Base-by-base conservation (phyloP, 2,113 vertebrate species). In the Chloropsis hardwickii region DNA sequence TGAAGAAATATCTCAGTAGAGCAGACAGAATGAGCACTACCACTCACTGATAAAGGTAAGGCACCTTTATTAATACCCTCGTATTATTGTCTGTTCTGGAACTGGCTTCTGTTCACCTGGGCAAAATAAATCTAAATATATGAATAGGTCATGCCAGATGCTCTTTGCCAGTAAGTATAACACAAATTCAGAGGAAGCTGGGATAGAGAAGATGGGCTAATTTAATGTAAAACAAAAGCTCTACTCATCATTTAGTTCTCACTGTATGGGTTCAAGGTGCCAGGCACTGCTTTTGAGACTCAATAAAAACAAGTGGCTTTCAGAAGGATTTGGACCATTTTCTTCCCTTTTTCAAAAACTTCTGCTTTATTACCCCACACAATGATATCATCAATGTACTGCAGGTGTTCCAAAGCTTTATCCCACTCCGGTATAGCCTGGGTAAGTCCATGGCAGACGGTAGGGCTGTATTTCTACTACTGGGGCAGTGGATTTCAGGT, bases 101-200 rank as follows among this genome's bases (percentile, higher is more conserved):
- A 78, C 47, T 37, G n/a, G 19, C 65, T 88, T 74, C 60, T 82
- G 25, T 69, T 84, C 53, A 91, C 44, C 37, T 53, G 22, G 33
- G 37, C 60, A 88, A 94, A 87, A 79, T 23, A 73, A 84, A 91
- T 81, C 42, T 78, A 58, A 83, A 62, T 64, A 31, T 45, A 65
- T 39, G 17, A 87, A 95, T 10, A 53, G 22, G 33, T 42, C 37
- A 51, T 53, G 40, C 16, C 71, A 87, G 60, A 88, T 71, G 60
- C 33, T 80, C 60, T 40, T 83, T 83, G 65, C 31, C 42, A 51
- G 17, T 50, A 81, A 69, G 39, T 12, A 7, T 2, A 69, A 76
- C 60, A 54, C 29, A 90, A 90, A 94, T 56, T 64, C 56, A 72
- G 54, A 79, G n/a, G 45, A 45, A 39, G 69, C 31, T 57, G 44